Percentiles rank a stretch among this genome's conserved stretches.
phyloP scores from a whole-genome alignment of 2,888 invertebrate species.

The Drosophila suboccidentalis region DNA sequence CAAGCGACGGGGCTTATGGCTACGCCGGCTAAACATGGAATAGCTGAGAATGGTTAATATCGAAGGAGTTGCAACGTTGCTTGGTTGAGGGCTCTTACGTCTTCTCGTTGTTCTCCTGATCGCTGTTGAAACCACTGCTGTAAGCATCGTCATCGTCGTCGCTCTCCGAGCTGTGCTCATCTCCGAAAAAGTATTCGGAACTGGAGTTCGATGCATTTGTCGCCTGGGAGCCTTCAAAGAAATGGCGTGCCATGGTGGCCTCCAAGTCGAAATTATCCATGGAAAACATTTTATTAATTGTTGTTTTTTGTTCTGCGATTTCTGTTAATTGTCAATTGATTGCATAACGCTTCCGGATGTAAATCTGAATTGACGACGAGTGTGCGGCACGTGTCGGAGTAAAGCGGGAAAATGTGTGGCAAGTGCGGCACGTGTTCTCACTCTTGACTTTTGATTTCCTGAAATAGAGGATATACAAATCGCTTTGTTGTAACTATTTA shows the following conservation, averaged over 20 bases:
- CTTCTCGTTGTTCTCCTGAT: slow-evolving; percentile 92
- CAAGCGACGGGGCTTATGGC: slow-evolving; percentile 86
- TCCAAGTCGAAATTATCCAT: slow-evolving; percentile 90
- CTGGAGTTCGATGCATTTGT: slow-evolving; percentile 89
- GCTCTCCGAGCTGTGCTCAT: slow-evolving; percentile 85
- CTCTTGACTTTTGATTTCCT: slow-evolving; percentile 52
- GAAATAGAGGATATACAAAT: slow-evolving; percentile 37
- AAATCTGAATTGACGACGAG: slow-evolving; percentile 58
- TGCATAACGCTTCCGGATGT: slow-evolving; percentile 48
- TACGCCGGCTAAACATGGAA: slow-evolving; percentile 70
- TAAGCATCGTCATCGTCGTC: slow-evolving; percentile 87
- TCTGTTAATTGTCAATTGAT: slow-evolving; percentile 46
- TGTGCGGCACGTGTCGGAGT: slow-evolving; percentile 75
- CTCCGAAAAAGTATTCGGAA: slow-evolving; percentile 89
- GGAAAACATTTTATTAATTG: slow-evolving; percentile 87
- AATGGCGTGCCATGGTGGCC: slow-evolving; percentile 89
- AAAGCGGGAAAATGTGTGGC: slow-evolving; percentile 10
- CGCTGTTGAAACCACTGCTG: slow-evolving; percentile 91
- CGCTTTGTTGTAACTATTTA: slow-evolving; percentile 7
- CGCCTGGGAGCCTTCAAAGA: slow-evolving; percentile 87
- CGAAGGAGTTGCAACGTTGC: neutral
- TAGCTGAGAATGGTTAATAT: slow-evolving; percentile 52
- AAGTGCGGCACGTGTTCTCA: slow-evolving; percentile 65
- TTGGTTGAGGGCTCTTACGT: slow-evolving; percentile 86
- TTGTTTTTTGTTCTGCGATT: slow-evolving; percentile 7